A percentile compares a stretch with the other conserved stretches of the same genome.
Conservation (phyloP, 23 tunicate genomes). For the Oikopleura vanhoeffeni region DNA sequence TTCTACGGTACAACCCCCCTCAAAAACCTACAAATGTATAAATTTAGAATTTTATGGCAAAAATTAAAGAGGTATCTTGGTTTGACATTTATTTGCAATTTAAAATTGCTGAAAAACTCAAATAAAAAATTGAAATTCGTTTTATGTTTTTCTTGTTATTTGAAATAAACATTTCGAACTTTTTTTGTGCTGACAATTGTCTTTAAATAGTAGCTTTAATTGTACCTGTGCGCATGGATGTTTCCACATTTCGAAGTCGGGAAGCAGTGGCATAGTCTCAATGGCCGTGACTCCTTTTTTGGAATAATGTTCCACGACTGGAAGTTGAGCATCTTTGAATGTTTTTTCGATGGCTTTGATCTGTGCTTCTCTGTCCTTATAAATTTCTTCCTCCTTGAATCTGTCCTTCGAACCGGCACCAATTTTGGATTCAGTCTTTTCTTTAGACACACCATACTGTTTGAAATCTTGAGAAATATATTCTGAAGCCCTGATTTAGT, state of each 20-base stretch:
- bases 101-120: too few relatives aligned
- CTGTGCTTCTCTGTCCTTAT: conserved; percentile 90
- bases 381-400: conserved; percentile 78
- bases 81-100: too few relatives aligned
- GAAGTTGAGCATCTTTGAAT: conserved; percentile 60
- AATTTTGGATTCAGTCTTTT: conserved; percentile 75
- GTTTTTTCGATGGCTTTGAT: conserved; percentile 85
- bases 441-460: conserved; percentile 53
- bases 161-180: too few relatives aligned
- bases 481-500: conserved; percentile 85
- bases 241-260: conserved; percentile 99
- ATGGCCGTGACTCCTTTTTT: conserved; percentile 74
- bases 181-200: too few relatives aligned
- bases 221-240: conserved; percentile 84
- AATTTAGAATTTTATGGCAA: too few relatives aligned
- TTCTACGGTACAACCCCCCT: too few relatives aligned
- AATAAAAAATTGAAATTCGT: too few relatives aligned
- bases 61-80: too few relatives aligned
- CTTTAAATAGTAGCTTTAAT: too few relatives aligned
- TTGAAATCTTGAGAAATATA: conserved; percentile 97
- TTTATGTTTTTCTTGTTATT: too few relatives aligned
- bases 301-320: conserved; percentile 64
- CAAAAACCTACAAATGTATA: too few relatives aligned
- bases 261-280: conserved; percentile 61
- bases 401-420: conserved; percentile 87